phyloP scores from a whole-genome alignment of 2,113 vertebrate species.

The Natator depressus region DNA sequence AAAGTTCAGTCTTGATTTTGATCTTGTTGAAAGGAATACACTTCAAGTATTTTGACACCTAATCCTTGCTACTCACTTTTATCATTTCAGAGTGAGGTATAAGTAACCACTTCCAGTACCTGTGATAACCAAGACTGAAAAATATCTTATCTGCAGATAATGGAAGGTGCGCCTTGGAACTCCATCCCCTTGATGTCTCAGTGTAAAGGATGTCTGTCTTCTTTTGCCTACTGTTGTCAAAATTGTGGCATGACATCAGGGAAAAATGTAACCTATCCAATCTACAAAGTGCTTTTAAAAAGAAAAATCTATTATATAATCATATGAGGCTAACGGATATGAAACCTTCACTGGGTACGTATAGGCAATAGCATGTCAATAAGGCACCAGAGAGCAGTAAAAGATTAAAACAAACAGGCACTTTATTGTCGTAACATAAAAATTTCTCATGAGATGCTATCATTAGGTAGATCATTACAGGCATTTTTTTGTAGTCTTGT shows the following conservation, averaged over 20 bases:
- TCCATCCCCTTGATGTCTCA: constrained; percentile 1
- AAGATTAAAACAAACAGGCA: constrained; percentile 43
- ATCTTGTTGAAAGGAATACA: constrained; percentile 46
- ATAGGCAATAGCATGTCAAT: background rate
- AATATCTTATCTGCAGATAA: constrained; percentile 31
- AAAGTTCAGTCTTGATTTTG: constrained; percentile 60
- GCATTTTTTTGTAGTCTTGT: background rate
- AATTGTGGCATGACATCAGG: background rate
- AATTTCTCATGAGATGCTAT: constrained; percentile 46
- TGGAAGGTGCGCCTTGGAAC: background rate
- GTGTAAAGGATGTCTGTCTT: background rate
- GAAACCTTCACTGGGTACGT: background rate
- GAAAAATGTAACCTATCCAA: background rate
- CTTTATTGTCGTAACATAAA: constrained; percentile 38
- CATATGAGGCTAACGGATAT: background rate
- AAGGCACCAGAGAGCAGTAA: background rate
- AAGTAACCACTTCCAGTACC: constrained; percentile 41
- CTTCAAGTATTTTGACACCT: constrained; percentile 38
- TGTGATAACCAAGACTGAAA: constrained; percentile 44
- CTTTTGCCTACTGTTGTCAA: background rate
- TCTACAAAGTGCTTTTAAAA: background rate
- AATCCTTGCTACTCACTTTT: constrained; percentile 51
- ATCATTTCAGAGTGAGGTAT: constrained; percentile 37
- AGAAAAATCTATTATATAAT: background rate
- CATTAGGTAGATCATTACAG: constrained; percentile 58